Base-by-base conservation (phyloP, 2,113 vertebrate species). In the Campylorhamphus procurvoides region DNA sequence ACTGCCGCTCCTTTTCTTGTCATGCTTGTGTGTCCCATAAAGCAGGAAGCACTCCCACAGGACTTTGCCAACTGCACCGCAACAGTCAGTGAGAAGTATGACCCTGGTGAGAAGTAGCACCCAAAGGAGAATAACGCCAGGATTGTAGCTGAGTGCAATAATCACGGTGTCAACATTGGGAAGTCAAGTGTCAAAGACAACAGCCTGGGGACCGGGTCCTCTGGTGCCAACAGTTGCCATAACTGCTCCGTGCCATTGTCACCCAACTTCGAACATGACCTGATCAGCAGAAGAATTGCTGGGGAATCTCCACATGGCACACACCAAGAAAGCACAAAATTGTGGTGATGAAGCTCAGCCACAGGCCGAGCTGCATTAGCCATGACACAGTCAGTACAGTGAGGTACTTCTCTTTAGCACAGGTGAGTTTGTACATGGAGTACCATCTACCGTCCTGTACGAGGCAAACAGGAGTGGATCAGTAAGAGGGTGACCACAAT, bases 51-150 rank as follows among this genome's bases (percentile, higher is more conserved):
- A n/a, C 56, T 86, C 80, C 68, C 3, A 0, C 64, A 81, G 84
- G 73, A 63, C 56, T 42, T 9, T 82, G 53, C 87, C 63, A 69
- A 6, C 20, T 71, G 50, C 49, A 69, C 44, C 37, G 15, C 29
- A 42, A 6, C 23, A 59, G 33, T 18, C 7, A 12, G 46, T 67
- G 80, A 42, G 84, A 86, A 47, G 52, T 44, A 50, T 1, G 2
- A 18, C 19, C 37, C 49, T 46, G n/a, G 9, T 55, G 49, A 78
- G 55, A 73, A 78, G 31, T 28, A 86, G 39, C 29, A 20, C 29
- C 56, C 0, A 0, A 17, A 55, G 42, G 22, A 84, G 52, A 59
- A 14, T 12, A 84, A 71, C 1, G 1, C n/a, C 2, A 2, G 42
- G 66, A 55, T 19, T 4, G 2, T 15, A 63, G 29, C 42, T 15